Base-by-base conservation (phyloP, 2,797 vertebrate genomes). In the Onychomys torridus region DNA sequence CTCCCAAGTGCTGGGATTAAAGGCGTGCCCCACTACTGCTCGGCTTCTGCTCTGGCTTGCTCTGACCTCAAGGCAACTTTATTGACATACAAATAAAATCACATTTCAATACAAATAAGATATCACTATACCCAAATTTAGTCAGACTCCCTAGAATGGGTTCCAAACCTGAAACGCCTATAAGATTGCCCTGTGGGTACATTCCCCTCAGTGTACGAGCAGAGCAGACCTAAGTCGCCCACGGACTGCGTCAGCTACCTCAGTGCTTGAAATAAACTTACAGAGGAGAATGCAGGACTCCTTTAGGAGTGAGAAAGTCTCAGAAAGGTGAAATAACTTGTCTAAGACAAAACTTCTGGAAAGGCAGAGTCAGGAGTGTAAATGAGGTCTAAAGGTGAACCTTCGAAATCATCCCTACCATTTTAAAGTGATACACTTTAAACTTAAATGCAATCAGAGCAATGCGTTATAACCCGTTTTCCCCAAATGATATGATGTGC, bases 381-480 rank as follows among this genome's bases (percentile, higher is more conserved):
- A 76, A 32, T 85, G 61, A 93, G 55, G 37, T 89, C 79, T 89
- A 65, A 87, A 76, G 40, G 83, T 73, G 78, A 91, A 49, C 49
- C 52, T 88, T 69, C 78, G 82, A 94, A 95, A 77, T 46, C 11
- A 89, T 46, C 69, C 77, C 67, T 90, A 40, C 76, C 49, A 49
- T 71, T 90, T 94, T 55, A 73, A 93, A 93, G 59, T 34, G 91
- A 52, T 73, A 76, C 14, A 81, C 29, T 90, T 96, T 76, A 90
- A 88, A 88, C 29, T 61, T 49, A 79, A 93, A 86, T 75, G 32
- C 59, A 43, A 73, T 81, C 52, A 37, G 65, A 90, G 73, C 37
- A 59, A 75, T 52, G n/a, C 8, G 79, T 81, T 94, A 37, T 88
- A 73, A 46, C 2, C 14, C 78, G 85, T 90, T 90, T 77, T 63